These are phyloP conservation scores for Atethmia centrago DNA, from an alignment of 2,888 invertebrate species.

Conservation along the genomic window DNA sequence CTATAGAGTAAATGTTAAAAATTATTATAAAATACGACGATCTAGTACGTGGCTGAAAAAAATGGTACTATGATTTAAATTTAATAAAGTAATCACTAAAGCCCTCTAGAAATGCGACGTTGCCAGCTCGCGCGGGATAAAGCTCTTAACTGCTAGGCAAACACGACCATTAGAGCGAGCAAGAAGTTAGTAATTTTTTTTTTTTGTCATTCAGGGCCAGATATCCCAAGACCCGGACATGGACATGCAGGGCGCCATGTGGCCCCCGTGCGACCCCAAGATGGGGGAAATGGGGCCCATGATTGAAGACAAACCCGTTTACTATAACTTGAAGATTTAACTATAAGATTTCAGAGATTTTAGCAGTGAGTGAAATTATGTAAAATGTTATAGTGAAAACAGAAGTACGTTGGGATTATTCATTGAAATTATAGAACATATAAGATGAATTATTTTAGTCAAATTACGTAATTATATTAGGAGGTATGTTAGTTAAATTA, in stretches of 20 bases:
- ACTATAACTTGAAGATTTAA: slow-evolving; percentile 81
- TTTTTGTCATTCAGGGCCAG: slow-evolving; percentile 67
- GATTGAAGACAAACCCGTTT: slow-evolving; percentile 78
- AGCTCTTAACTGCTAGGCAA: neutral
- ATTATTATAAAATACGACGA: too few relatives aligned
- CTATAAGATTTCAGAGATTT: neutral
- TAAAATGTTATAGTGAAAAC: too few relatives aligned
- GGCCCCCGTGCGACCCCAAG: slow-evolving; percentile 80
- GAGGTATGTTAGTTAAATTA: too few relatives aligned
- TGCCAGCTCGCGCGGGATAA: neutral
- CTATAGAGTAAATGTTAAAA: too few relatives aligned
- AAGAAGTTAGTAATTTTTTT: too few relatives aligned
- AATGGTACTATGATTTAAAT: too few relatives aligned
- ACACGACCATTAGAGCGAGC: neutral
- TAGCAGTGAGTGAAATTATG: neutral
- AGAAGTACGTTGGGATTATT: too few relatives aligned
- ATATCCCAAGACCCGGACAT: slow-evolving; percentile 68
- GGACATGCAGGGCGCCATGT: slow-evolving; percentile 73
- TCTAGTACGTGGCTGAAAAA: too few relatives aligned
- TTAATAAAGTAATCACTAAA: too few relatives aligned
- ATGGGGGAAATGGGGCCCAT: slow-evolving; percentile 72
- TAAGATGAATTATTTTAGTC: neutral
- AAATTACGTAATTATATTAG: neutral
- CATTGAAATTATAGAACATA: neutral
- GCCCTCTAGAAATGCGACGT: too few relatives aligned